phyloP scores from a whole-genome alignment of 23 tunicate genomes.

The Oikopleura albicans region DNA sequence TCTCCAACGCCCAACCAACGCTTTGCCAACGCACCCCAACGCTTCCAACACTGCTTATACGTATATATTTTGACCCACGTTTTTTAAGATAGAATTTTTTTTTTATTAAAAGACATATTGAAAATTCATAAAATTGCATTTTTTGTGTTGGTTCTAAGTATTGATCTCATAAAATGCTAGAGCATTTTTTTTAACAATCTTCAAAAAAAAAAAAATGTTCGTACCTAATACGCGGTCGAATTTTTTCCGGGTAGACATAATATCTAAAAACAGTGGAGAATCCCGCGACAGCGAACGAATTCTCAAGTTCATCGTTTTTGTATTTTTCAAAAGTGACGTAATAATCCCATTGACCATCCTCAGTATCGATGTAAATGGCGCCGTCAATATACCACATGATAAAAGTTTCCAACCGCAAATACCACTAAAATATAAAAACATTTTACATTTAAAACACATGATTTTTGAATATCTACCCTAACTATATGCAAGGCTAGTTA shows the following conservation, averaged over 20 bases:
- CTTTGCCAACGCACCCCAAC: too few species aligned
- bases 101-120: too few species aligned
- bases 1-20: too few species aligned
- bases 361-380: slow-evolving; percentile 67
- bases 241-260: slow-evolving; percentile 65
- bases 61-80: too few species aligned
- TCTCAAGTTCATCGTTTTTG: slow-evolving; percentile 18
- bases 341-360: slow-evolving; percentile 99
- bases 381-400: slow-evolving; percentile 87
- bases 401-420: slow-evolving; percentile 54
- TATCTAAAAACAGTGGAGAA: slow-evolving; percentile 71
- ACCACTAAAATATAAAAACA: background rate
- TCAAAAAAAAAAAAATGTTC: too few species aligned
- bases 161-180: too few species aligned
- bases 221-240: slow-evolving; percentile 70
- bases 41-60: too few species aligned
- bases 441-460: slow-evolving; percentile 33
- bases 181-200: too few species aligned
- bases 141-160: too few species aligned
- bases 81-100: too few species aligned
- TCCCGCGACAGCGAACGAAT: slow-evolving; percentile 42
- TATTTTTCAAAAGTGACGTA: slow-evolving; percentile 34
- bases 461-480: slow-evolving; percentile 24
- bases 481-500: slow-evolving; percentile 18
- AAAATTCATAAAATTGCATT: too few species aligned